Conservation (phyloP, 2,797 vertebrate genomes). For the Hypotaenidia philippensis region DNA sequence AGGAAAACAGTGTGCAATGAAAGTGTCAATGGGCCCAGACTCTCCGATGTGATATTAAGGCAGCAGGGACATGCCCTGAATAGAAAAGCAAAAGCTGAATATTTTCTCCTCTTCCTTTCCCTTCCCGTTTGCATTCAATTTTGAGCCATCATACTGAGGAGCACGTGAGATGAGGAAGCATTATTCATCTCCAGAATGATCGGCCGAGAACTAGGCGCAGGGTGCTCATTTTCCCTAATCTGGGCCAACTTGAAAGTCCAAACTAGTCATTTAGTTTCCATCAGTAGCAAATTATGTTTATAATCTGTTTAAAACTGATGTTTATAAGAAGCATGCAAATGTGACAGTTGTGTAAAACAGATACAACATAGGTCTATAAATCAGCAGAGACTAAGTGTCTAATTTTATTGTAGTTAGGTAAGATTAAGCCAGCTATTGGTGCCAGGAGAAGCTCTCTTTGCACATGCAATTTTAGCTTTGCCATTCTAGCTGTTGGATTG, state of each 20-base stretch:
- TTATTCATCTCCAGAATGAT: not conserved
- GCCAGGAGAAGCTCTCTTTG: not conserved
- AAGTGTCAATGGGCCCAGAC: not conserved
- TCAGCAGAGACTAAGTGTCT: not conserved
- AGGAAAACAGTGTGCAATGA: not conserved
- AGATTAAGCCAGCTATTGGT: not conserved
- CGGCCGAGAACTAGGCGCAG: fast-evolving
- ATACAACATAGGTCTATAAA: not conserved
- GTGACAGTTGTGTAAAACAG: not conserved
- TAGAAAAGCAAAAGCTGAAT: not conserved
- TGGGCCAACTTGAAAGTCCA: not conserved
- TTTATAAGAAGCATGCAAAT: not conserved
- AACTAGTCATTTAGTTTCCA: not conserved
- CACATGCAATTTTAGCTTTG: not conserved
- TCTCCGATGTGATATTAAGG: constrained; percentile 53
- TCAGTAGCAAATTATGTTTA: not conserved
- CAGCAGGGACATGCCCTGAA: not conserved
- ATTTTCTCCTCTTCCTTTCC: not conserved
- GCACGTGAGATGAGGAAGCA: fast-evolving
- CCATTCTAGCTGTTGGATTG: not conserved
- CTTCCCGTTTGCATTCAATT: not conserved
- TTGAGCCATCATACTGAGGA: not conserved
- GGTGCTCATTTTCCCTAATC: not conserved
- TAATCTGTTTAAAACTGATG: not conserved
- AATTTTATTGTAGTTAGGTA: not conserved